Base-by-base conservation (phyloP, 2,888 invertebrate genomes). In the Hypselothyrea guttata region DNA sequence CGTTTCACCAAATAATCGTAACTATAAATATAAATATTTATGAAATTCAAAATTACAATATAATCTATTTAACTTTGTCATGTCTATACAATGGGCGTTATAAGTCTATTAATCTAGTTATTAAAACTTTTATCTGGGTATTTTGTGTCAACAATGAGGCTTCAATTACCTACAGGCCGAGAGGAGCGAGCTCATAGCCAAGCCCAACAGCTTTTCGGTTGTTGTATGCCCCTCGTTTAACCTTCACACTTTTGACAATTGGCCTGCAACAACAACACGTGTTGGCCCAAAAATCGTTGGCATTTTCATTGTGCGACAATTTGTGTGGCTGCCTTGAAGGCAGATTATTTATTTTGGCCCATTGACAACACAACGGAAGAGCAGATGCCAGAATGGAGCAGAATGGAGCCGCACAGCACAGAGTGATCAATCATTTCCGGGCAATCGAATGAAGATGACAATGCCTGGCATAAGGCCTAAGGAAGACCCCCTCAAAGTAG, bases 351-450 rank as follows among this genome's bases (percentile, higher is more conserved):
- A 72, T 67, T 52, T 71, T 60, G 60, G 56, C 60, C 56, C 53
- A 61, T 63, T 46, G 63, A 46, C 60, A 69, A 59, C 56, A 40
- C 46, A 64, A 53, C 47, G 49, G 42, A 15, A 48, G 15, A 37
- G 3, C 1, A 9, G 35, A 42, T 15, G 2, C n/a, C 27, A 16
- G 15, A 22, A 8, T 7, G 9, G 13, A 12, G 34, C 45, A 12
- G 35, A 28, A 22, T 8, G 35, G 28, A 45, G 15, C 13, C 12
- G 12, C 8, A 16, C 37, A 16, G 9, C 9, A 9, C 46, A 62
- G 9, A 38, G 28, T 53, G 58, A 78, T 79, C 82, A 79, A 79
- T 79, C 77, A 79, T 79, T 84, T 84, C 84, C 77, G 78, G 81
- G 61, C 77, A 84, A 76, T 81, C 79, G 71, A 68, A 63, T 68